phyloP scores from a whole-genome alignment of 2,888 invertebrate genomes.

The Smittia aterrima region DNA sequence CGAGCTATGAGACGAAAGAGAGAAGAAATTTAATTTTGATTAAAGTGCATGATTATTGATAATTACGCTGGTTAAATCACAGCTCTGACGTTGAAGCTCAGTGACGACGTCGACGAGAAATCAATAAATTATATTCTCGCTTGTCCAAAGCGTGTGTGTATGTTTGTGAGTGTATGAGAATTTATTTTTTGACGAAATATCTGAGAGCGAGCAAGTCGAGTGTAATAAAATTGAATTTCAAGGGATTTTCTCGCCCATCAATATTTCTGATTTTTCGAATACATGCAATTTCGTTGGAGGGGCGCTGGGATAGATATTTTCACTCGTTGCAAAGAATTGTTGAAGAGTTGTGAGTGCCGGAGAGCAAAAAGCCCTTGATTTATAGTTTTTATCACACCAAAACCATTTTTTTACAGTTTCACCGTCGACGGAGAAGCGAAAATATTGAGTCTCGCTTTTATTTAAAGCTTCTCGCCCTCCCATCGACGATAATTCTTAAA shows the following conservation, averaged over 20 bases:
- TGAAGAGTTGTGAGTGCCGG: background rate
- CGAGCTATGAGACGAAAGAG: background rate
- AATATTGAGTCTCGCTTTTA: background rate
- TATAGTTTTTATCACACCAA: conserved; percentile 37
- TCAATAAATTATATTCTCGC: conserved; percentile 33
- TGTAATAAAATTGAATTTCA: conserved; percentile 40
- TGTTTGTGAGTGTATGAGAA: too few relatives aligned
- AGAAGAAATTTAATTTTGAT: conserved; percentile 34
- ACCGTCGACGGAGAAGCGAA: background rate
- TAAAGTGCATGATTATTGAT: conserved; percentile 39
- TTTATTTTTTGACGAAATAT: too few relatives aligned
- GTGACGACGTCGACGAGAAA: background rate
- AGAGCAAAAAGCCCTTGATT: conserved; percentile 34
- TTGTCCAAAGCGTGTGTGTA: background rate
- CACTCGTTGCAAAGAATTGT: conserved; percentile 1
- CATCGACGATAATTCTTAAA: conserved; percentile 6
- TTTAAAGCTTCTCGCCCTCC: background rate
- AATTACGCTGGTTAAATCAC: conserved; percentile 35
- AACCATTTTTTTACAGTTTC: conserved; percentile 16
- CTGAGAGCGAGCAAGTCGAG: background rate
- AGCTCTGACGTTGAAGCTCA: background rate
- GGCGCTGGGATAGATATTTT: background rate
- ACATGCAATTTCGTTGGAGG: conserved; percentile 32
- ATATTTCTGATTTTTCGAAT: conserved; percentile 8
- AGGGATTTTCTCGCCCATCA: conserved; percentile 30